Evolutionary conservation across 2,797 vertebrate genomes (phyloP).

Genomic region (Danio jaintianensis): DNA sequence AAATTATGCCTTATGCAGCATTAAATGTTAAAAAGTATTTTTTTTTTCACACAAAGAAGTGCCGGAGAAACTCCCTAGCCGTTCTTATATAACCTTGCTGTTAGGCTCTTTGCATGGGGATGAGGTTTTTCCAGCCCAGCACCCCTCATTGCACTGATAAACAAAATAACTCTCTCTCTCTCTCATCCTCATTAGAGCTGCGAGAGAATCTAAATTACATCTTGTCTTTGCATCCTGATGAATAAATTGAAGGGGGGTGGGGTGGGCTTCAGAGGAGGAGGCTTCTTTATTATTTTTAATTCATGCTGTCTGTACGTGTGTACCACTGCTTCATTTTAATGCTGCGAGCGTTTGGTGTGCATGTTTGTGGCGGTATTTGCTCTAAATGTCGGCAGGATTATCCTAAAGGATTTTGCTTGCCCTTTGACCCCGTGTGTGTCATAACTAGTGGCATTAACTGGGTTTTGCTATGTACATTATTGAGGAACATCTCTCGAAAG

Average conservation of each 20-base stretch:
- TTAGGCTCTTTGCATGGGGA: constrained; percentile 50
- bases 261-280: constrained; percentile 34
- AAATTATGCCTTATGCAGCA: constrained; percentile 38
- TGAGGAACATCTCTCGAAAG: constrained; percentile 3
- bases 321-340: constrained; percentile 32
- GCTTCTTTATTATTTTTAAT: constrained; percentile 52
- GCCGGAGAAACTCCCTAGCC: constrained; percentile 44
- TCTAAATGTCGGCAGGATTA: constrained; percentile 18
- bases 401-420: constrained; percentile 1
- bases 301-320: constrained; percentile 34
- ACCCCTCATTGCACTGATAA: constrained; percentile 51
- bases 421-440: constrained; percentile 1
- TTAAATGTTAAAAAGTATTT: constrained; percentile 48
- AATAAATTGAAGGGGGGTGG: constrained; percentile 46
- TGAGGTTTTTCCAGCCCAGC: constrained; percentile 44
- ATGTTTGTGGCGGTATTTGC: constrained; percentile 20
- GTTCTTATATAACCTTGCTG: constrained; percentile 54
- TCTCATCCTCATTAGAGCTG: constrained; percentile 51
- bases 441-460: constrained; percentile 15
- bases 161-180: constrained; percentile 46
- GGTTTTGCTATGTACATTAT: constrained; percentile 1
- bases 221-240: constrained; percentile 57
- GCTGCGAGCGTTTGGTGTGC: not conserved
- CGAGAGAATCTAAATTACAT: constrained; percentile 56
- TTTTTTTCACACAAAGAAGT: constrained; percentile 30